A percentile compares a stretch with the other conserved stretches of the same genome.
phyloP scores from a whole-genome alignment of 2,797 vertebrate species.

The Chromobotia macracanthus region DNA sequence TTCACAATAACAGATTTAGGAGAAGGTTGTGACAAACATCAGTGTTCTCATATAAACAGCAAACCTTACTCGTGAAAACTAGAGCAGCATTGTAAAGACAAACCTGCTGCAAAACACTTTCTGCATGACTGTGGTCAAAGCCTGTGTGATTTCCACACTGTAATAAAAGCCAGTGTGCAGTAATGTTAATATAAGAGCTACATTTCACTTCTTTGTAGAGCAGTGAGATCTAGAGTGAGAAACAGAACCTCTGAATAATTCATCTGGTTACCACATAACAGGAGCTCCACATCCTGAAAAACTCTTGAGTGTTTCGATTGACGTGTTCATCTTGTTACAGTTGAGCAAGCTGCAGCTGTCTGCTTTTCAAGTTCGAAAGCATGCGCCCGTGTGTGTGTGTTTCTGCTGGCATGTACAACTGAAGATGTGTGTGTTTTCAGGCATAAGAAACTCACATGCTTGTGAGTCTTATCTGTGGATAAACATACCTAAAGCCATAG shows the following conservation, averaged over 20 bases:
- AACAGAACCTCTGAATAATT: conserved; percentile 56
- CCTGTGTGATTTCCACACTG: conserved; percentile 54
- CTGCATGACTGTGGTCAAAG: conserved; percentile 54
- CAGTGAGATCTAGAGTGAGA: conserved; percentile 37
- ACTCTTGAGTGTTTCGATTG: conserved; percentile 64
- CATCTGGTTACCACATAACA: conserved; percentile 69
- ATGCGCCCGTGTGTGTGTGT: conserved; percentile 36
- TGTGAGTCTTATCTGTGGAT: conserved; percentile 6
- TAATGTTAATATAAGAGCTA: conserved; percentile 43
- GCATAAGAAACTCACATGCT: background rate
- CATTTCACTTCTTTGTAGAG: conserved; percentile 38
- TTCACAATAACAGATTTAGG: too few species aligned
- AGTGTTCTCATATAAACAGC: too few species aligned
- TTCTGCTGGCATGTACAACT: background rate
- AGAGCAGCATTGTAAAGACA: conserved; percentile 31
- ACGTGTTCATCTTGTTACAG: conserved; percentile 53
- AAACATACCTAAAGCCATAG: too few species aligned
- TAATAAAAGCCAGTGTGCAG: conserved; percentile 48
- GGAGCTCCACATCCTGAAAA: conserved; percentile 65
- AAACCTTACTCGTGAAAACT: too few species aligned
- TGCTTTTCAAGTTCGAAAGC: conserved; percentile 36
- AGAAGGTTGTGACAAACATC: too few species aligned
- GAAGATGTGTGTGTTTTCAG: conserved; percentile 18
- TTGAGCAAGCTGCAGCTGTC: conserved; percentile 40
- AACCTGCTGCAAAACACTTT: conserved; percentile 47